Percentiles rank a stretch among this genome's conserved stretches.
Conservation (phyloP, 1,140 invertebrate species). For the Rhagoletis pomonella region DNA sequence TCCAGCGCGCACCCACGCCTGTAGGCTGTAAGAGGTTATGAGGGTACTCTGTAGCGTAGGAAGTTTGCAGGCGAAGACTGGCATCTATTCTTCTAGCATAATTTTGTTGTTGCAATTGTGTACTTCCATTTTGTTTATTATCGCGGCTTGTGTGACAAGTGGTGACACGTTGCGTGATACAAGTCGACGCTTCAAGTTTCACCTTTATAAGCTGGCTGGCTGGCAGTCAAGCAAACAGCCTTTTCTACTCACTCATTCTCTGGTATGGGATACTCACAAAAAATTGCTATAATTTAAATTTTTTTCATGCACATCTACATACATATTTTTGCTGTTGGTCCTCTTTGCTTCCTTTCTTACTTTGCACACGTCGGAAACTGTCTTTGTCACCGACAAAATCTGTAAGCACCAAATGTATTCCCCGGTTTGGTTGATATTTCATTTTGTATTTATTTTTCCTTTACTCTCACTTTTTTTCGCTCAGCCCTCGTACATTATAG, state of each 20-base stretch:
- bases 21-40: not conserved
- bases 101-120: slow-evolving; percentile 6
- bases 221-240: too few species aligned
- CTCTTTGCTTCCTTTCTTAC: not conserved
- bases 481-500: not conserved
- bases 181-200: not conserved
- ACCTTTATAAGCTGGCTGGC: too few species aligned
- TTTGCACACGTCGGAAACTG: too few species aligned
- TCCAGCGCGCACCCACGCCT: not conserved
- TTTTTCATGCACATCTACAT: too few species aligned
- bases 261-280: too few species aligned
- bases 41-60: not conserved
- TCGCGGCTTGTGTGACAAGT: not conserved
- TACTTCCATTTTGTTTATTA: not conserved
- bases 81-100: not conserved
- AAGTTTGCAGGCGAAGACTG: not conserved
- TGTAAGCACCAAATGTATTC: not conserved
- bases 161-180: not conserved
- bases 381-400: not conserved
- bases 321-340: too few species aligned
- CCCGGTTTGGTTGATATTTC: not conserved
- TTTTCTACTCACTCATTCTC: too few species aligned
- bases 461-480: not conserved
- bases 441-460: not conserved
- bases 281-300: too few species aligned